Conservation (phyloP, 2,113 vertebrate genomes). For the Entelurus aequoreus region DNA sequence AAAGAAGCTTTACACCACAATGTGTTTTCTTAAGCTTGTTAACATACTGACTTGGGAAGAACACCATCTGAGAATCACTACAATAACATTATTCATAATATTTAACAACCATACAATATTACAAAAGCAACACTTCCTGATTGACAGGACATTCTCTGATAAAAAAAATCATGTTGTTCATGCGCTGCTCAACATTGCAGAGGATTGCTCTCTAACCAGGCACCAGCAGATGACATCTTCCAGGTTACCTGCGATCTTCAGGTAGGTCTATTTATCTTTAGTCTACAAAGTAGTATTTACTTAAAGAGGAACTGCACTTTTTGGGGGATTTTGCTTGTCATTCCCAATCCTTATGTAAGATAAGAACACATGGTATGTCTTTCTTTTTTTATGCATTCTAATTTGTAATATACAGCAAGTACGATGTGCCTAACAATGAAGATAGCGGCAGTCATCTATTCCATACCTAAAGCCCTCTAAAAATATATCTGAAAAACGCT, state of each 20-base stretch:
- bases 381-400: no score
- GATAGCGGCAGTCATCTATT: no score
- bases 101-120: not conserved
- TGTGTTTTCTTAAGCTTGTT: no score
- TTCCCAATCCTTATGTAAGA: no score
- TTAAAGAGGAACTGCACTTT: no score
- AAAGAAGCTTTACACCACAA: no score
- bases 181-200: not conserved
- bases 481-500: no score
- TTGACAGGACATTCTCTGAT: not conserved
- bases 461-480: no score
- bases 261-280: constrained; percentile 1
- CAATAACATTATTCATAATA: not conserved
- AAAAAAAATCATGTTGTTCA: not conserved
- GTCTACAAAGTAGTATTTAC: not conserved
- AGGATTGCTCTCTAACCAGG: not conserved
- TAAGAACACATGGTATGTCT: no score
- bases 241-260: not conserved
- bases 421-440: no score
- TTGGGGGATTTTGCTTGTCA: no score
- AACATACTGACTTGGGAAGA: not conserved
- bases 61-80: not conserved
- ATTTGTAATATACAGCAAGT: no score
- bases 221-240: not conserved
- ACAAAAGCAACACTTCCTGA: not conserved